Evolutionary conservation across 2,113 vertebrate species (phyloP).

Genomic region (Promerops cafer): DNA sequence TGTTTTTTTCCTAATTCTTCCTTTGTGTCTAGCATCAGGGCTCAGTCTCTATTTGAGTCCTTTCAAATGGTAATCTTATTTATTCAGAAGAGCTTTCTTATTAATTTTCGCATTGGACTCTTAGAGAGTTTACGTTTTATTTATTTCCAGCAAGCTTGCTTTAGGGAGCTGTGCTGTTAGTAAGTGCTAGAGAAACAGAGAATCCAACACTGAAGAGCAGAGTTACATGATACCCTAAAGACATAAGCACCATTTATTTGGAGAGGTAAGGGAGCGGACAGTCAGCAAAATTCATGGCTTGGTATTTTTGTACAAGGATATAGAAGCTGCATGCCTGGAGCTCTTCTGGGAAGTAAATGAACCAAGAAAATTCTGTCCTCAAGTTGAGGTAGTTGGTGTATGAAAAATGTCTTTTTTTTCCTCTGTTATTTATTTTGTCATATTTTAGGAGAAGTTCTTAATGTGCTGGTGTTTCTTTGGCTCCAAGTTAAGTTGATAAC

Average conservation of each 20-base stretch:
- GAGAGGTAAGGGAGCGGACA: background rate
- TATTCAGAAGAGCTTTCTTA: background rate
- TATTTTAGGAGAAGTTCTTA: background rate
- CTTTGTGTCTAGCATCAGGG: background rate
- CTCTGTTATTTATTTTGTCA: background rate
- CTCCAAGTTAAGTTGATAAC: background rate
- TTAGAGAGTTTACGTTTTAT: background rate
- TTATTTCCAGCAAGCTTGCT: conserved; percentile 22
- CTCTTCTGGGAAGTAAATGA: background rate
- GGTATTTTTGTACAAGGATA: background rate
- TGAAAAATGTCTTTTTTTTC: background rate
- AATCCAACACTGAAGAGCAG: background rate
- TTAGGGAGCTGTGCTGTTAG: background rate
- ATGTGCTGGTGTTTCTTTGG: background rate
- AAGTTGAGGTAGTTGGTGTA: background rate
- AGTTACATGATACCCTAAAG: conserved; percentile 16
- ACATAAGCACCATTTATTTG: conserved; percentile 4
- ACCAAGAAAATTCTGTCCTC: background rate
- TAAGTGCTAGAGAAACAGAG: background rate
- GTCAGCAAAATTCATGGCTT: conserved; percentile 26
- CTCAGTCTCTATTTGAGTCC: background rate
- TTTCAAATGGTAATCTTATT: background rate
- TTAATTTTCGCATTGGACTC: background rate
- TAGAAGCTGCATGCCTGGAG: background rate
- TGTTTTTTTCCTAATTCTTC: background rate